Percentiles rank a stretch among this genome's conserved stretches.
Conservation (phyloP, 2,797 vertebrate genomes). For the Psittacula derbiana region DNA sequence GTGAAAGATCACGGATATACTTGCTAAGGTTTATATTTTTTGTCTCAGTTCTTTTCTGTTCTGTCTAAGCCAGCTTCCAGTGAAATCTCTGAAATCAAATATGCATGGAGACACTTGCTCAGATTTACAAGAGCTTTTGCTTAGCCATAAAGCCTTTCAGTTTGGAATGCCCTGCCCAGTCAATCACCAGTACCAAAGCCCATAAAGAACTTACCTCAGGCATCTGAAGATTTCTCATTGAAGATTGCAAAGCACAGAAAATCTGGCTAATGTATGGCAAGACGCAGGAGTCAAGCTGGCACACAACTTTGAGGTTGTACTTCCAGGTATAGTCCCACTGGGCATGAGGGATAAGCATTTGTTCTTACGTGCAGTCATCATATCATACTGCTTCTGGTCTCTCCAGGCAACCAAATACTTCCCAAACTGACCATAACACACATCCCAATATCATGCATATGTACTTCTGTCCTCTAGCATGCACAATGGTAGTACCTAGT, state of each 20-base stretch:
- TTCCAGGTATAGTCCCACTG: background rate
- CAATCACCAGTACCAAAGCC: background rate
- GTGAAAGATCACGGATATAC: background rate
- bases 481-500: background rate
- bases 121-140: background rate
- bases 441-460: background rate
- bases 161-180: background rate
- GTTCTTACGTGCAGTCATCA: background rate
- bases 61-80: background rate
- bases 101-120: rapidly evolving
- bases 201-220: background rate
- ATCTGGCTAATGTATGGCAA: background rate
- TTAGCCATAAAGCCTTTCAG: background rate
- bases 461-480: background rate
- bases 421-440: background rate
- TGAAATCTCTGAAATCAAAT: background rate
- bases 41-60: background rate
- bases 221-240: background rate
- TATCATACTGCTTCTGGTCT: background rate
- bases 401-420: background rate
- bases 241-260: background rate
- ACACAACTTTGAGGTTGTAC: background rate
- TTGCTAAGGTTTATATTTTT: background rate
- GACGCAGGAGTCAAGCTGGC: background rate
- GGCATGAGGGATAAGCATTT: background rate